phyloP scores from a whole-genome alignment of 1,140 invertebrate genomes.

The Drosophila persimilis region DNA sequence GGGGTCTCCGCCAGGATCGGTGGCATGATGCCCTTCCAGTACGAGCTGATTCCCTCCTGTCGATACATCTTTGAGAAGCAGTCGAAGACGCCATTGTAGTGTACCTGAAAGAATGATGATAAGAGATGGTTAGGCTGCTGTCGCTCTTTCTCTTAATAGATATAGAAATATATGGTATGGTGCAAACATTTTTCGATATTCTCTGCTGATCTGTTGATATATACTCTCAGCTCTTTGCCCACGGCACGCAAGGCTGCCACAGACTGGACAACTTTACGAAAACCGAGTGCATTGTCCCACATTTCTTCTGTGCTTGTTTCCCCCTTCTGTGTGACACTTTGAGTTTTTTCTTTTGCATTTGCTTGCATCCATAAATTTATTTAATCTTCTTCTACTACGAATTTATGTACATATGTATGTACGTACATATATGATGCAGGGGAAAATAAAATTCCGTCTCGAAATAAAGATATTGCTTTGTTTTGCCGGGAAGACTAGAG shows the following conservation, averaged over 20 bases:
- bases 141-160: not conserved
- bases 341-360: not conserved
- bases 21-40: constrained; percentile 96
- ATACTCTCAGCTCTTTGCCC: not conserved
- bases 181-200: not conserved
- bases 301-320: constrained; percentile 14
- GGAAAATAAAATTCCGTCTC: too few relatives aligned
- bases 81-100: constrained; percentile 92
- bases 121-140: not conserved
- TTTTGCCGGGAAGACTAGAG: too few relatives aligned
- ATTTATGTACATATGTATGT: constrained; percentile 4
- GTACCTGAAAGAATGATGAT: constrained; percentile 55
- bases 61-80: constrained; percentile 95
- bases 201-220: not conserved
- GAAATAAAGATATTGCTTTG: too few relatives aligned
- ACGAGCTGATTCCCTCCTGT: constrained; percentile 91
- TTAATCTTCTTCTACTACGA: constrained; percentile 19
- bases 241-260: constrained; percentile 4
- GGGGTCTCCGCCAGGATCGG: constrained; percentile 97
- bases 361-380: constrained; percentile 31
- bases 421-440: too few relatives aligned
- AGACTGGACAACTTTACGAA: not conserved
- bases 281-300: constrained; percentile 23
- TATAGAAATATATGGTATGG: too few relatives aligned
- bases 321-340: too few relatives aligned